Conservation (phyloP, 1,140 invertebrate species). For the Cyphomyrmex costatus region DNA sequence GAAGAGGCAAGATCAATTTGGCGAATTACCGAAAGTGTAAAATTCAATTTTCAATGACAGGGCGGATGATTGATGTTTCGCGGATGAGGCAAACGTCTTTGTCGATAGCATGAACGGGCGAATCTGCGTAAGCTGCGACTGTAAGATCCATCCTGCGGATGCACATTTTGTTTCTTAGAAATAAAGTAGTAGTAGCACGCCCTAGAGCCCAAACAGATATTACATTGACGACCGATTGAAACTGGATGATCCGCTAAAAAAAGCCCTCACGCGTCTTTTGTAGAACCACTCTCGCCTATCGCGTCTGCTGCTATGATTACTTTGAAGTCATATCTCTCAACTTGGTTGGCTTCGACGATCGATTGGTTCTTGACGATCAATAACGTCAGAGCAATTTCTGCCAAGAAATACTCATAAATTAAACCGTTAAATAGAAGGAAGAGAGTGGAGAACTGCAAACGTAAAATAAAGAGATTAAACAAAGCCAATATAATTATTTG, state of each 20-base stretch:
- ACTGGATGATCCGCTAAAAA: slow-evolving; percentile 80
- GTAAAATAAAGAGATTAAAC: no score
- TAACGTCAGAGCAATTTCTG: slow-evolving; percentile 17
- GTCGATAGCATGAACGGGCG: background rate
- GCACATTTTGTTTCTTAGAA: slow-evolving; percentile 67
- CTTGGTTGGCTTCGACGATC: slow-evolving; percentile 55
- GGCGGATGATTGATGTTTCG: slow-evolving; percentile 46
- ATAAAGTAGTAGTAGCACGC: slow-evolving; percentile 70
- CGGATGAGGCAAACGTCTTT: slow-evolving; percentile 12
- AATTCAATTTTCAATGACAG: slow-evolving; percentile 60
- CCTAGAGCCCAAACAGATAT: slow-evolving; percentile 79
- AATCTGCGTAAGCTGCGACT: slow-evolving; percentile 21
- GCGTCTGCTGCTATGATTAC: slow-evolving; percentile 57
- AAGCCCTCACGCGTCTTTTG: slow-evolving; percentile 64
- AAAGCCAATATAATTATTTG: no score
- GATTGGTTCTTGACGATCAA: slow-evolving; percentile 47
- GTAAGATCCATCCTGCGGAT: slow-evolving; percentile 55
- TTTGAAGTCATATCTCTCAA: slow-evolving; percentile 71
- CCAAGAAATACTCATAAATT: background rate
- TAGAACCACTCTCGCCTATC: slow-evolving; percentile 58
- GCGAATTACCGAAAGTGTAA: slow-evolving; percentile 27
- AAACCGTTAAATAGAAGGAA: background rate
- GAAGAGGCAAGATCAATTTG: slow-evolving; percentile 26
- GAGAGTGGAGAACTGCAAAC: no score
- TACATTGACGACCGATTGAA: slow-evolving; percentile 77